A percentile compares a stretch with the other conserved stretches of the same genome.
These are phyloP conservation scores for Beroe ovata DNA, from an alignment of 37 sponge, comb jelly and placozoan genomes.

Conservation along the genomic window DNA sequence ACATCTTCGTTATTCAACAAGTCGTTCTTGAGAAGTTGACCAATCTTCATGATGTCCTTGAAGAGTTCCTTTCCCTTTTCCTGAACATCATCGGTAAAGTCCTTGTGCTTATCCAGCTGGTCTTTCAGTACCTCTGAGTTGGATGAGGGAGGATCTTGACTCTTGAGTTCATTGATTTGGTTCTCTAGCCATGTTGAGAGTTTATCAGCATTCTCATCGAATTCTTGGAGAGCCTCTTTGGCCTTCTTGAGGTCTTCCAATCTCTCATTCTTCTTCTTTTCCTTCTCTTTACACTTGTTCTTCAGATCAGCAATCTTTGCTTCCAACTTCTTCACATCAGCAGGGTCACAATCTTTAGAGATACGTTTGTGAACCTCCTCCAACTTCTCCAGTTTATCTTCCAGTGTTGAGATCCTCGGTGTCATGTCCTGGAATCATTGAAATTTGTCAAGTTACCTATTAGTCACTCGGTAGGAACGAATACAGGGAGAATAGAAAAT, in stretches of 20 bases:
- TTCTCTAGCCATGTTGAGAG: slow-evolving; percentile 40
- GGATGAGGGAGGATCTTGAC: slow-evolving; percentile 37
- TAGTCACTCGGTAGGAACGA: too few relatives aligned
- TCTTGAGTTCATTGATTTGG: slow-evolving; percentile 30
- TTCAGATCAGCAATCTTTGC: slow-evolving; percentile 44
- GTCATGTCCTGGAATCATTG: slow-evolving; percentile 12
- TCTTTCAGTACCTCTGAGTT: background rate
- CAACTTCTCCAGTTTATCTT: slow-evolving; percentile 48
- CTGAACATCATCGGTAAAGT: slow-evolving; percentile 52
- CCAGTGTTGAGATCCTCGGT: slow-evolving; percentile 27
- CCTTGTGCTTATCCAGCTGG: slow-evolving; percentile 5
- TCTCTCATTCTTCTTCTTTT: slow-evolving; percentile 40
- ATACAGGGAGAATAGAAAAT: too few relatives aligned
- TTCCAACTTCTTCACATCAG: slow-evolving; percentile 37
- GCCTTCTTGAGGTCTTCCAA: slow-evolving; percentile 17
- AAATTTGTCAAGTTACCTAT: too few relatives aligned
- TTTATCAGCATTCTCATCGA: background rate
- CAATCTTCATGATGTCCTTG: slow-evolving; percentile 38
- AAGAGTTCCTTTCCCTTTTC: slow-evolving; percentile 35
- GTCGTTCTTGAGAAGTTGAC: slow-evolving; percentile 47
- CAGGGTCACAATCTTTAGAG: slow-evolving; percentile 41
- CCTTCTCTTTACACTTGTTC: slow-evolving; percentile 64
- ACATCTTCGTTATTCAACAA: background rate
- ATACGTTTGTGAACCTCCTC: slow-evolving; percentile 51
- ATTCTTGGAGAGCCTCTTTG: slow-evolving; percentile 6